Percentiles rank a stretch among this genome's conserved stretches.
These are phyloP conservation scores for Brachypteracias leptosomus DNA, from an alignment of 2,113 vertebrate species.

Conservation along the genomic window DNA sequence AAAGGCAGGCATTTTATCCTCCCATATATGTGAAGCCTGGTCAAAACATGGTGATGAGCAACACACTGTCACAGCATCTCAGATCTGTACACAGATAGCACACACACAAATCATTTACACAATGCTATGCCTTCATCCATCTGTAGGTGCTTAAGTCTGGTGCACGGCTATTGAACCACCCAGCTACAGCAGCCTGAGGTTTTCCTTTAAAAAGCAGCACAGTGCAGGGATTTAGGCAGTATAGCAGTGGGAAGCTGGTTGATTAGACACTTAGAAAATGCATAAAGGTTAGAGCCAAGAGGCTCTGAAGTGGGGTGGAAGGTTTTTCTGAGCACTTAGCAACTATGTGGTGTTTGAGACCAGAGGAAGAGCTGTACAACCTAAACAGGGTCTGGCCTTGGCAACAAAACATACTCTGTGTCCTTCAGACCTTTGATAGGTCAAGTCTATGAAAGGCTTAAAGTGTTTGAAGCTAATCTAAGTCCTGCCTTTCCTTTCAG, in stretches of 20 bases:
- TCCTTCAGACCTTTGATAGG: background rate
- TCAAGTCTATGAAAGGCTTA: background rate
- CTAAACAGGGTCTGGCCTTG: background rate
- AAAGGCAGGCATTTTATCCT: background rate
- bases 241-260: background rate
- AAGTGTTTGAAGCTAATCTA: background rate
- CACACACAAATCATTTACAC: background rate
- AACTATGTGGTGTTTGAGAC: background rate
- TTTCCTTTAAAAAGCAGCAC: background rate
- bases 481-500: background rate
- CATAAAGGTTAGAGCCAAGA: background rate
- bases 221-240: background rate
- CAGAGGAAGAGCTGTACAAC: background rate
- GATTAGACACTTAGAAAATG: background rate
- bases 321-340: background rate
- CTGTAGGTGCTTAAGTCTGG: background rate
- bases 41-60: background rate
- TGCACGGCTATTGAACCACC: background rate
- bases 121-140: background rate
- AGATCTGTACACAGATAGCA: background rate
- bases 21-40: background rate
- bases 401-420: background rate
- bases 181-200: background rate
- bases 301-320: background rate
- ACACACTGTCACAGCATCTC: fast-evolving